Evolutionary conservation across 2,797 vertebrate species (phyloP).

Genomic region (Halcyon chelicuti): DNA sequence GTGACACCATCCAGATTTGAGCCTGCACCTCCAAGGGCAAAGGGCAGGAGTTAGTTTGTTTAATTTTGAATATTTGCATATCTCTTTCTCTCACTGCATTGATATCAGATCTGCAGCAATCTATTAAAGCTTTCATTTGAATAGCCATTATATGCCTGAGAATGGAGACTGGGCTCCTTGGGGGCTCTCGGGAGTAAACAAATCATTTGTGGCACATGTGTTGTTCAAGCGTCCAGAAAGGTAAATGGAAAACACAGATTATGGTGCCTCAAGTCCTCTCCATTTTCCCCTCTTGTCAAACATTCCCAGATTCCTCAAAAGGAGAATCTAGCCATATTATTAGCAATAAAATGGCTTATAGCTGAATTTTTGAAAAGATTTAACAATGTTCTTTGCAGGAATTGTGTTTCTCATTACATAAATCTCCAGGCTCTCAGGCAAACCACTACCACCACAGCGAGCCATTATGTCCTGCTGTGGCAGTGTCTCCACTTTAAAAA

Average conservation of each 20-base stretch:
- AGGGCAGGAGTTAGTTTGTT: slow-evolving; percentile 23
- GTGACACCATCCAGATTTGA: not conserved
- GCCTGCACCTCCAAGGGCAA: not conserved
- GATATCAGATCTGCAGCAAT: slow-evolving; percentile 47
- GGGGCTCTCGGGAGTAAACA: slow-evolving; percentile 37
- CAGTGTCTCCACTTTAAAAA: slow-evolving; percentile 46
- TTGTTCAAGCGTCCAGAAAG: slow-evolving; percentile 51
- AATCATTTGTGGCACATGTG: slow-evolving; percentile 62
- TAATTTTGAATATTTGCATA: slow-evolving; percentile 42
- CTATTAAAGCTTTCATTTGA: slow-evolving; percentile 52
- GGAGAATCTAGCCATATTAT: slow-evolving; percentile 67
- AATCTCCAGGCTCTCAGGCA: slow-evolving; percentile 64
- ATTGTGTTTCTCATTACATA: slow-evolving; percentile 71
- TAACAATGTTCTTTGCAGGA: slow-evolving; percentile 51
- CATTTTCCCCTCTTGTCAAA: slow-evolving; percentile 54
- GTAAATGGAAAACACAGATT: slow-evolving; percentile 59
- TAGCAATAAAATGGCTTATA: slow-evolving; percentile 71
- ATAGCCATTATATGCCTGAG: slow-evolving; percentile 34
- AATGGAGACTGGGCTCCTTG: slow-evolving; percentile 25
- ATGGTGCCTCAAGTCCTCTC: slow-evolving; percentile 44
- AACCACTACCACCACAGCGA: slow-evolving; percentile 8
- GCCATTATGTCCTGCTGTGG: slow-evolving; percentile 70
- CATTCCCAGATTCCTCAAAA: slow-evolving; percentile 67
- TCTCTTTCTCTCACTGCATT: not conserved
- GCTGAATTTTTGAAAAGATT: slow-evolving; percentile 56